Conservation (phyloP, 2,113 vertebrate species). For the Gnathonemus echidnorhynchus region DNA sequence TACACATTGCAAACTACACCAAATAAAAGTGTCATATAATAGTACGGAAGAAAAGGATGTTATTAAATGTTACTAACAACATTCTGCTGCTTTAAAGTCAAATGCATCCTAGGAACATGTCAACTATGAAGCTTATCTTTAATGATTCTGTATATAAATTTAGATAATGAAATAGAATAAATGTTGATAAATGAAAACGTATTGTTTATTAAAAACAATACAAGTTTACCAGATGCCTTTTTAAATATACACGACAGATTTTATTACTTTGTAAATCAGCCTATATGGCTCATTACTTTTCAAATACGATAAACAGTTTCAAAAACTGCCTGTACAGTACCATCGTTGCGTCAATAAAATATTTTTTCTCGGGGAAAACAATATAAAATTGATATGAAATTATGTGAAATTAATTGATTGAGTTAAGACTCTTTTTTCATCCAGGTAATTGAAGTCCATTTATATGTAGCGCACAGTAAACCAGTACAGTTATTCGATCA, state of each 20-base stretch:
- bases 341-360: not conserved
- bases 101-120: not conserved
- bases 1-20: not conserved
- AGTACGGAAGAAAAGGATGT: not conserved
- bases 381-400: not conserved
- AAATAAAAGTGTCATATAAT: not conserved
- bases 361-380: not conserved
- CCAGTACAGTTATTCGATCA: not conserved
- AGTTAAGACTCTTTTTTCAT: not conserved
- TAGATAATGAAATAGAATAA: not conserved
- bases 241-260: not conserved
- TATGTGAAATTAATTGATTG: not conserved
- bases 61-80: not conserved
- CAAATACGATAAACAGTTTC: not conserved
- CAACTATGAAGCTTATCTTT: not conserved
- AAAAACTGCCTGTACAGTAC: not conserved
- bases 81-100: not conserved
- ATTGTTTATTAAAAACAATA: not conserved
- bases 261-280: not conserved
- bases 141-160: not conserved
- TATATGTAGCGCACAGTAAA: not conserved
- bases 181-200: not conserved
- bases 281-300: not conserved
- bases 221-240: not conserved
- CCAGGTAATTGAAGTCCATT: not conserved